These are phyloP conservation scores for Epinotia ramella DNA, from an alignment of 2,888 invertebrate species.

Conservation along the genomic window DNA sequence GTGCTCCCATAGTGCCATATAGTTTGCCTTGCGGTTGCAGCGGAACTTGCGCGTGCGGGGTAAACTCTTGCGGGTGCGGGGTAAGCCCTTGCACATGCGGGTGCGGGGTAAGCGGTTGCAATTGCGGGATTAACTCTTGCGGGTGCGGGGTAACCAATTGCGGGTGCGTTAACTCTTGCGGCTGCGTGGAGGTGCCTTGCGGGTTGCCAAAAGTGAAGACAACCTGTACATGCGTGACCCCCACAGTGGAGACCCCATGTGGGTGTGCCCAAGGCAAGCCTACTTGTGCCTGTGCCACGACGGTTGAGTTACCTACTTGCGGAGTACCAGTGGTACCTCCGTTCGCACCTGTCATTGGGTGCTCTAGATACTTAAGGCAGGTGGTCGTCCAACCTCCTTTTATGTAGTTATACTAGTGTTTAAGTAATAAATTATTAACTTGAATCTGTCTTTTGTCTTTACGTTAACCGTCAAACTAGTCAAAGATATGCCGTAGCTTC, in stretches of 20 bases:
- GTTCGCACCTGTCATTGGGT: constrained; percentile 52
- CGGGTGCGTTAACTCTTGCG: constrained; percentile 32
- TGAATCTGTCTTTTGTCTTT: not conserved
- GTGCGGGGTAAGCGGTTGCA: constrained; percentile 30
- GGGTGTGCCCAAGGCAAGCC: constrained; percentile 44
- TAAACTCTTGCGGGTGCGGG: constrained; percentile 45
- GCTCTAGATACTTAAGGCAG: constrained; percentile 64
- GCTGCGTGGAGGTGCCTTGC: constrained; percentile 45
- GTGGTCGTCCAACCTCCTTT: constrained; percentile 69
- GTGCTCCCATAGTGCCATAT: not conserved
- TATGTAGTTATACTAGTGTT: constrained; percentile 53
- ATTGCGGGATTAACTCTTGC: constrained; percentile 14
- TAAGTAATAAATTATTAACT: constrained; percentile 27
- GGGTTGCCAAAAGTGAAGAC: constrained; percentile 42
- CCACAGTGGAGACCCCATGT: constrained; percentile 34
- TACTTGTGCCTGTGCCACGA: constrained; percentile 40
- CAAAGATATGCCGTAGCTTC: too few relatives aligned
- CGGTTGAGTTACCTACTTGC: constrained; percentile 42
- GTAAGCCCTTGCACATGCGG: constrained; percentile 25
- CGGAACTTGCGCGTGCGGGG: not conserved
- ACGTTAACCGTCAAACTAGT: too few relatives aligned
- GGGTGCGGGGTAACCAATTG: constrained; percentile 44
- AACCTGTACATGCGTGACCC: constrained; percentile 42
- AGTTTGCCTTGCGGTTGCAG: constrained; percentile 39
- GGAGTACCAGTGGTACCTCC: constrained; percentile 52